Conservation (phyloP, 2,888 invertebrate species). For the Pogonocherus hispidulus region DNA sequence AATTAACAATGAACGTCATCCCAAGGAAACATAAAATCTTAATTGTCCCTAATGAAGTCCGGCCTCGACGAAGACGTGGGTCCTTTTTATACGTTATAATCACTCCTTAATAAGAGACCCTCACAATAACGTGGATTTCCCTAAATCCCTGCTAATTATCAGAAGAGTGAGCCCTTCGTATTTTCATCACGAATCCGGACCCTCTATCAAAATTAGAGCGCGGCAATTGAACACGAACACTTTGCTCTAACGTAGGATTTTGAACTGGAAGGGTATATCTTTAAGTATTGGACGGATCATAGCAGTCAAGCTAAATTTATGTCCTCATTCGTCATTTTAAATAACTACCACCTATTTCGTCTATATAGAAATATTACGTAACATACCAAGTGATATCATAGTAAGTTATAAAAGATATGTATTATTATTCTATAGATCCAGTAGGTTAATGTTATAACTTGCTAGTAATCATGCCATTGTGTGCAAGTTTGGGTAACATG, state of each 20-base stretch:
- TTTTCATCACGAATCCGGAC: conserved; percentile 14
- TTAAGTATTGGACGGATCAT: too few relatives aligned
- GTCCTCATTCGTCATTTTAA: too few relatives aligned
- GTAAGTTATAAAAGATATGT: too few relatives aligned
- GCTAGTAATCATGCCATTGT: too few relatives aligned
- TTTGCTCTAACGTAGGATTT: not conserved
- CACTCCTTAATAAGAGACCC: not conserved
- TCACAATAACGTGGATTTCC: not conserved
- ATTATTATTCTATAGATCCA: too few relatives aligned
- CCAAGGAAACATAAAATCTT: not conserved
- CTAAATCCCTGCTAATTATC: conserved; percentile 10
- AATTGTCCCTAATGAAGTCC: not conserved
- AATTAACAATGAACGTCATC: not conserved
- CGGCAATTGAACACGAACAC: conserved; percentile 19
- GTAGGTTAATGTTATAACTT: too few relatives aligned
- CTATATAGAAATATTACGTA: too few relatives aligned
- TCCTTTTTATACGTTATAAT: not conserved
- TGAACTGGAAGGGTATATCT: too few relatives aligned
- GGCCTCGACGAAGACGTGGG: not conserved
- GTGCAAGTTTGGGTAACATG: too few relatives aligned
- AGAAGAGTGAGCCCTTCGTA: conserved; percentile 8
- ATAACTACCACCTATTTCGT: too few relatives aligned
- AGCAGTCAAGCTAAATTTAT: too few relatives aligned
- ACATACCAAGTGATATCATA: too few relatives aligned
- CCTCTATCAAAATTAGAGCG: conserved; percentile 16